These are phyloP conservation scores for Drosophila novamexicana DNA, from an alignment of 1,140 invertebrate genomes.

Conservation along the genomic window DNA sequence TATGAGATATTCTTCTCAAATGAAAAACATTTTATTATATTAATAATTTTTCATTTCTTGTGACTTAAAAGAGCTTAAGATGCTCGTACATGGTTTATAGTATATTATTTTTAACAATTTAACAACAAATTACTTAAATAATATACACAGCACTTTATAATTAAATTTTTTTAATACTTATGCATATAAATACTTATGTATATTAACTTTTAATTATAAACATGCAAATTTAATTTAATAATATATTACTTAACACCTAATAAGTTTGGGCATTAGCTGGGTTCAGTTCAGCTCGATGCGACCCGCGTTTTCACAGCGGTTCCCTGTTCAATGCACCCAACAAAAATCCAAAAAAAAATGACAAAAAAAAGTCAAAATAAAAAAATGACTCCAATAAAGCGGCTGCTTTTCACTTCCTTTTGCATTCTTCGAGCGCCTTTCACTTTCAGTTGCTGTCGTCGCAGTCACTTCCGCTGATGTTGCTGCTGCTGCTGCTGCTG, in stretches of 20 bases:
- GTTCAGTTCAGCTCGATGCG: not conserved
- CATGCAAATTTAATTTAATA: too few species aligned
- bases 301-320: not conserved
- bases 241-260: not conserved
- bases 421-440: conserved; percentile 57
- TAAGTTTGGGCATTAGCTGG: not conserved
- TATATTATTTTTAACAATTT: too few species aligned
- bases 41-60: too few species aligned
- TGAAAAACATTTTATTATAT: too few species aligned
- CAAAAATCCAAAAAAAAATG: not conserved
- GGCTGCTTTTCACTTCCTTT: conserved; percentile 60
- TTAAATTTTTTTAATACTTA: too few species aligned
- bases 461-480: conserved; percentile 58
- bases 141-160: too few species aligned
- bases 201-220: too few species aligned
- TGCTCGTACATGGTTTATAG: too few species aligned
- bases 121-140: too few species aligned
- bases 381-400: conserved; percentile 13
- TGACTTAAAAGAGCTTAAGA: too few species aligned
- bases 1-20: too few species aligned
- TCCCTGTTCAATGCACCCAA: not conserved
- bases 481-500: conserved; percentile 8
- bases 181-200: too few species aligned
- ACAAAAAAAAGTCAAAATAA: not conserved
- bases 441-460: conserved; percentile 59